Base-by-base conservation (phyloP, 2,113 vertebrate genomes). In the Myrmophylax atrothorax region DNA sequence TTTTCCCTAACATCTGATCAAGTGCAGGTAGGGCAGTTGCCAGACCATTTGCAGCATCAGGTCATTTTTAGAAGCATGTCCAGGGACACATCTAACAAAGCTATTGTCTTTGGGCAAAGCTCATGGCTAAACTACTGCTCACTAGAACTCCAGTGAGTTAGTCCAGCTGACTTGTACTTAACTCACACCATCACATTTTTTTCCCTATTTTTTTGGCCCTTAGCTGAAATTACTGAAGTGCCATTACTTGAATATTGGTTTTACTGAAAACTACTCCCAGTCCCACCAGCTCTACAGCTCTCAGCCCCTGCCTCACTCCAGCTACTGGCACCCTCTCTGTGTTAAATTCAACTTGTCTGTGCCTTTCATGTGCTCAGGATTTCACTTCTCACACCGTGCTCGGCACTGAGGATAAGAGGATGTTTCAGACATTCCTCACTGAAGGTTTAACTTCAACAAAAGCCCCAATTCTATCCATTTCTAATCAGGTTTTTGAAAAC, bases 401-500 rank as follows among this genome's bases (percentile, higher is more conserved):
- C 8, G 2, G 83, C 90, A 84, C 31, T 0, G n/a, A 63, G 72
- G 79, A 53, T 66, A 88, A 58, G 90, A 94, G 14, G 80, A 90
- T 93, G 90, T 83, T 64, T 80, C 79, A 94, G 86, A 66, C 68
- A 50, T 83, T 84, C 69, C 72, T 95, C 55, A 18, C 14, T 6
- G 7, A 84, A 84, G 63, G 59, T 84, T 92, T 88, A 55, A 62
- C 31, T 88, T 88, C 80, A 89, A 95, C 59, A 90, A 81, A 94
- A 90, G 35, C 47, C 29, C 29, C 72, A 55, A 0, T 47, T 90
- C 79, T 50, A 12, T 19, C 76, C 0, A 0, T 50, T 68, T 78
- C 72, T 94, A 93, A 93, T 92, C 76, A 72, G 60, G 50, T 37
- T 94, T 94, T 81, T 89, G 73, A 81, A 82, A 92, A 84, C 38